These are phyloP conservation scores for Melanogrammus aeglefinus DNA, from an alignment of 2,797 vertebrate species.

Conservation along the genomic window DNA sequence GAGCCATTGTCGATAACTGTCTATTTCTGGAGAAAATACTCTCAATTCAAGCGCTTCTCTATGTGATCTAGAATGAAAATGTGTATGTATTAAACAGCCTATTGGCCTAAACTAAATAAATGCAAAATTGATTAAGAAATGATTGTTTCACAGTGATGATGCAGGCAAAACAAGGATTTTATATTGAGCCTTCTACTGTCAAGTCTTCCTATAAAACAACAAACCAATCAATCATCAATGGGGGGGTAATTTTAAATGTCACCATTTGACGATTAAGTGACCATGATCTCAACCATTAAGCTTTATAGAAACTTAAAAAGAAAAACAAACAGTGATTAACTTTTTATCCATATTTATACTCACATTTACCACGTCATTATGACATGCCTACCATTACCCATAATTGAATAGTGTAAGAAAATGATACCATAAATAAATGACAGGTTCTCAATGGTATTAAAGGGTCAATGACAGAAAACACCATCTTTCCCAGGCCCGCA, in stretches of 20 bases:
- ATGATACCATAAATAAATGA: background rate
- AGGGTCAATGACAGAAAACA: background rate
- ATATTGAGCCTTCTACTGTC: background rate
- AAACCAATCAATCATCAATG: background rate
- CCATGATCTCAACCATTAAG: background rate
- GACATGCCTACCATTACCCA: too few relatives aligned
- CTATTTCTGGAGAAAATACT: slow-evolving; percentile 52
- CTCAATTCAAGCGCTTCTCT: slow-evolving; percentile 42
- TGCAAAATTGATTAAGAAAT: background rate
- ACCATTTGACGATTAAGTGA: background rate
- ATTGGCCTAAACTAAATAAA: slow-evolving; percentile 6
- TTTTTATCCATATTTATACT: background rate
- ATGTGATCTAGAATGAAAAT: slow-evolving; percentile 41
- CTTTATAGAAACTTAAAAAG: background rate
- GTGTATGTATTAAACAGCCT: slow-evolving; percentile 33
- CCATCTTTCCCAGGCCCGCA: background rate
- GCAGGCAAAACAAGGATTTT: background rate
- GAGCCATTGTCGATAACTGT: slow-evolving; percentile 61
- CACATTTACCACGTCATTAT: too few relatives aligned
- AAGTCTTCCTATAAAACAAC: background rate
- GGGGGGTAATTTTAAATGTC: background rate
- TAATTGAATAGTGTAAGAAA: background rate
- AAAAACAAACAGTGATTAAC: background rate
- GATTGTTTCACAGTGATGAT: background rate
- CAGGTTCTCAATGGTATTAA: background rate